These are phyloP conservation scores for Macrophya annulata DNA, from an alignment of 2,888 invertebrate genomes.

Conservation along the genomic window DNA sequence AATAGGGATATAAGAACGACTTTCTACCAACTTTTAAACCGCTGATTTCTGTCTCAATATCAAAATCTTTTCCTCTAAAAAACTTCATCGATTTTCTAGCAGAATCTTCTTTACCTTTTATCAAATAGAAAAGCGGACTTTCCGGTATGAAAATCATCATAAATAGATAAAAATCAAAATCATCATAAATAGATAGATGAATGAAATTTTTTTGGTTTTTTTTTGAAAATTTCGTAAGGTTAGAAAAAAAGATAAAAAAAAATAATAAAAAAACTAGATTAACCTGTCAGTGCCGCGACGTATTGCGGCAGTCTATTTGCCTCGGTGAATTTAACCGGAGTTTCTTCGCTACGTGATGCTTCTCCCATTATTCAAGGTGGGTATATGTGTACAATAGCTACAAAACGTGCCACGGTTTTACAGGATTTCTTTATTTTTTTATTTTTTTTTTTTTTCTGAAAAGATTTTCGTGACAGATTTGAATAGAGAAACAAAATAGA, in stretches of 20 bases:
- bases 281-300: constrained; percentile 82
- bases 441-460: background rate
- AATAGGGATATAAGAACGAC: background rate
- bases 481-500: constrained; percentile 28
- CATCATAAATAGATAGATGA: too few relatives aligned
- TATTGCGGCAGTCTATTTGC: constrained; percentile 79
- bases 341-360: background rate
- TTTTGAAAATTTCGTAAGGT: background rate
- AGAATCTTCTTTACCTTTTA: constrained; percentile 83
- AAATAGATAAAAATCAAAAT: too few relatives aligned
- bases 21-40: constrained; percentile 82
- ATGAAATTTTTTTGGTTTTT: too few relatives aligned
- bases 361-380: constrained; percentile 22
- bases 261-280: constrained; percentile 25
- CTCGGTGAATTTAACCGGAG: background rate
- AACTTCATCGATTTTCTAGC: constrained; percentile 86
- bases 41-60: constrained; percentile 84
- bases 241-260: too few relatives aligned
- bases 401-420: background rate
- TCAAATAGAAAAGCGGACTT: constrained; percentile 87
- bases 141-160: constrained; percentile 94
- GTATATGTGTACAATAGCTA: background rate
- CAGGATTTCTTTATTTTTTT: background rate
- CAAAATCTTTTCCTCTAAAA: constrained; percentile 87
- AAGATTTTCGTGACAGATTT: constrained; percentile 26